Evolutionary conservation across 2,888 invertebrate genomes (phyloP).

Genomic region (Endotricha flammealis): DNA sequence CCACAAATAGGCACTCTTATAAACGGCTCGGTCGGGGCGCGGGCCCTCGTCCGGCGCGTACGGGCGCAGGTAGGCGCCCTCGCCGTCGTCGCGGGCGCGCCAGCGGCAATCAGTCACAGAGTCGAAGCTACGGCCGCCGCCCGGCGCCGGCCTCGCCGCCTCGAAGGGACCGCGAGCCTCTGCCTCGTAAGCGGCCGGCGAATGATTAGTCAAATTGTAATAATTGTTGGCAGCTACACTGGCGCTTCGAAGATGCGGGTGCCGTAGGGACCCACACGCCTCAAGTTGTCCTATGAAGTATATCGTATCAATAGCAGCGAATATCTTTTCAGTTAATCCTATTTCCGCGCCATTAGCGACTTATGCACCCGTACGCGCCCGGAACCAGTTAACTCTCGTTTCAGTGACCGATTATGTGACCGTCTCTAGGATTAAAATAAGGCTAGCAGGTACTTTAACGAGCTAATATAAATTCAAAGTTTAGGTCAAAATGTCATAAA

Average conservation of each 20-base stretch:
- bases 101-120: slow-evolving; percentile 69
- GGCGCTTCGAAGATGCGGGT: slow-evolving; percentile 67
- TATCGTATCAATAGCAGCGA: slow-evolving; percentile 48
- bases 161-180: slow-evolving; percentile 55
- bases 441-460: too few species aligned
- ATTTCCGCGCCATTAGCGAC: slow-evolving; percentile 34
- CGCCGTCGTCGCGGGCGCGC: slow-evolving; percentile 72
- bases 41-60: slow-evolving; percentile 68
- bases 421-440: too few species aligned
- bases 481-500: too few species aligned
- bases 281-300: slow-evolving; percentile 78
- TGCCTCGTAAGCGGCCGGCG: slow-evolving; percentile 62
- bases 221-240: slow-evolving; percentile 75
- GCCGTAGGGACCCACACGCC: slow-evolving; percentile 69
- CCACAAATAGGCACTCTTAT: slow-evolving; percentile 78
- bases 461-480: too few species aligned
- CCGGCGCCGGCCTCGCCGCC: slow-evolving; percentile 44
- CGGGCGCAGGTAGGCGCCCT: slow-evolving; percentile 65
- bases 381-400: slow-evolving; percentile 29
- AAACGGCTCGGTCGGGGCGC: slow-evolving; percentile 65
- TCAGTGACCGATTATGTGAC: too few species aligned
- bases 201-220: slow-evolving; percentile 77
- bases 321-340: slow-evolving; percentile 24
- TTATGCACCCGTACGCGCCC: slow-evolving; percentile 63
- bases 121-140: slow-evolving; percentile 68